Base-by-base conservation (phyloP, 1,140 invertebrate genomes). In the Aporrectodea caliginosa region DNA sequence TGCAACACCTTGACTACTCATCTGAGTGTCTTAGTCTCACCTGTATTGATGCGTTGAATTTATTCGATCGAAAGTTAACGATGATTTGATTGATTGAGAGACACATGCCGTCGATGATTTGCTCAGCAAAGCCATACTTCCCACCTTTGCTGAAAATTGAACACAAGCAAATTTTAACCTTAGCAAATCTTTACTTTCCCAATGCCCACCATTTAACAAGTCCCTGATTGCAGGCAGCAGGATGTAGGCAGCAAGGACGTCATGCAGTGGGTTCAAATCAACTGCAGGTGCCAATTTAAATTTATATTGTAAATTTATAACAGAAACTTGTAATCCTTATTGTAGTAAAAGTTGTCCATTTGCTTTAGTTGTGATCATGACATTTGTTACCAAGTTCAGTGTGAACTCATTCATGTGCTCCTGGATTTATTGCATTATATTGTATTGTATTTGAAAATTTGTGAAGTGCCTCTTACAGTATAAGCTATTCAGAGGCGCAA, bases 21-120 rank as follows among this genome's bases (percentile, higher is more conserved):
- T n/a, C n/a, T n/a, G n/a, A n/a, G n/a, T n/a, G n/a, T n/a, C n/a
- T n/a, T n/a, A n/a, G n/a, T 77, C 79, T 85, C 89, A 98, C 96
- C 92, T 97, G 94, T 85, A 99, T 92, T 84, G 94, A 94, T 79
- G 97, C 96, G 83, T 94, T 93, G 89, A 99, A 99, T 74, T 94
- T 94, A 83, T 93, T 93, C 88, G 96, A 98, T 82, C 92, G 93
- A 88, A 99, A 98, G 82, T 93, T 94, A 82, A 99, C 92, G 84
- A 93, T 92, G 73, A 99, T 95, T 75, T 94, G 94, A 88, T 98
- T 98, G 75, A 99, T 95, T 85, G 93, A 92, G 77, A 99, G 92
- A 43, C 94, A 98, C 85, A 99, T 98, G 68, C 97, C 97, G 91
- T 99, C 98, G 83, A 99, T 95, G 69, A 98, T 95, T 91, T 96